Conservation (phyloP, 2,113 vertebrate species). For the Prochilodus magdalenae region DNA sequence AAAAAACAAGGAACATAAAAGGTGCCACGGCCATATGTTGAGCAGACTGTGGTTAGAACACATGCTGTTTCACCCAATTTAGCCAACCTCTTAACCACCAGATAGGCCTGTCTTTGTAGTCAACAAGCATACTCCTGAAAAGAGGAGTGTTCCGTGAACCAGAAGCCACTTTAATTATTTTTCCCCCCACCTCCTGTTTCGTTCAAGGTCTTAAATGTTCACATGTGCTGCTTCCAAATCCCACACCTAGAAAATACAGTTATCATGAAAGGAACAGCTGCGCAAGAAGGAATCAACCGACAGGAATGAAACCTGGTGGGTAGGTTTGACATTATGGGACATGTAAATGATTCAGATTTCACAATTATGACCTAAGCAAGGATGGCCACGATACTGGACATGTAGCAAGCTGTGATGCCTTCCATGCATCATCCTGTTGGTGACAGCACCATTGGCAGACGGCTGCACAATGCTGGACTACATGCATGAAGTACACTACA, state of each 20-base stretch:
- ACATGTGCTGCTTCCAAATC: conserved; percentile 49
- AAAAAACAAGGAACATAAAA: conserved; percentile 8
- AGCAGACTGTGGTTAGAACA: conserved; percentile 46
- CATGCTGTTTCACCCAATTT: conserved; percentile 20
- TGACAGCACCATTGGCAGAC: no score
- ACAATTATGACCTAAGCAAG: no score
- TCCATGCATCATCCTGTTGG: no score
- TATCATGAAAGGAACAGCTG: no score
- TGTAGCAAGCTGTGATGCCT: no score
- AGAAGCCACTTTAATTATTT: conserved; percentile 16
- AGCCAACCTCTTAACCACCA: conserved; percentile 27
- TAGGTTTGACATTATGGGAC: no score
- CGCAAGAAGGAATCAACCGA: no score
- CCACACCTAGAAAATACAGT: conserved; percentile 17
- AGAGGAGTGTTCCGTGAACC: background rate
- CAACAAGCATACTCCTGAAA: conserved; percentile 1
- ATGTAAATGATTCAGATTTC: no score
- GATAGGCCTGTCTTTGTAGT: conserved; percentile 15
- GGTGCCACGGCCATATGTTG: background rate
- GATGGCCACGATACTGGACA: no score
- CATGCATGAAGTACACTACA: no score
- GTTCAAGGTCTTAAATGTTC: conserved; percentile 38
- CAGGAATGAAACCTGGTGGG: no score
- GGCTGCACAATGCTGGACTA: no score
- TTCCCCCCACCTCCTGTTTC: background rate